Conservation (phyloP, 2,797 vertebrate genomes). For the Pseudotriccus pelzelni region DNA sequence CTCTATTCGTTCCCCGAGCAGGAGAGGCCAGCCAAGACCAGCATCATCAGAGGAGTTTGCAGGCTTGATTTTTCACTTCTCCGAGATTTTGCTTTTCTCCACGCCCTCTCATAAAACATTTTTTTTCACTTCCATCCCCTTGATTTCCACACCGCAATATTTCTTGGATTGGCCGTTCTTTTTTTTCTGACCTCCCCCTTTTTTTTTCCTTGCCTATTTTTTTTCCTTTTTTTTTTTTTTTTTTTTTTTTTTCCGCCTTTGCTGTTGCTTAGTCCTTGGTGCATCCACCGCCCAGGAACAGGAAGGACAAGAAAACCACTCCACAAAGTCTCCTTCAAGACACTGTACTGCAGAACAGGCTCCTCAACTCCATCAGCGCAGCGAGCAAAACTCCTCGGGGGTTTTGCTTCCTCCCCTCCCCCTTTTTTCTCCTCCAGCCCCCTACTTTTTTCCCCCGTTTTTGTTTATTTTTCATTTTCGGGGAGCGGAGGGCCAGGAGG, state of each 20-base stretch:
- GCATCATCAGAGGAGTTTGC: slow-evolving; percentile 47
- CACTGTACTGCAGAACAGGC: slow-evolving; percentile 51
- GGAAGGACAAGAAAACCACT: slow-evolving; percentile 50
- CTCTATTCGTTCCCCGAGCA: neutral
- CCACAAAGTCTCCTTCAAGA: slow-evolving; percentile 43
- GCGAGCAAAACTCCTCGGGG: slow-evolving; percentile 41
- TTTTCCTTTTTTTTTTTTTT: neutral
- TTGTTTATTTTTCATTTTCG: neutral
- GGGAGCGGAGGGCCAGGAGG: neutral
- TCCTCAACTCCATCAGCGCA: slow-evolving; percentile 12
- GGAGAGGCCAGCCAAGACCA: slow-evolving; percentile 36
- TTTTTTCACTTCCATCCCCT: slow-evolving; percentile 14
- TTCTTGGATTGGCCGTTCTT: slow-evolving; percentile 19
- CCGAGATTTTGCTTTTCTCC: neutral
- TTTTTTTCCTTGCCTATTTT: neutral
- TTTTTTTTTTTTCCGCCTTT: neutral
- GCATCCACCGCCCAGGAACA: slow-evolving; percentile 55
- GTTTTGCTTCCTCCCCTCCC: neutral
- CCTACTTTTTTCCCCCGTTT: neutral
- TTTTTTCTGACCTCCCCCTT: neutral
- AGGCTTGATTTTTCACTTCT: slow-evolving; percentile 31
- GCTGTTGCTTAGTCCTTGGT: slow-evolving; percentile 40
- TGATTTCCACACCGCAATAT: slow-evolving; percentile 45
- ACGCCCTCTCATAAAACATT: slow-evolving; percentile 16
- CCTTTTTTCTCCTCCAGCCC: no score